Evolutionary conservation across 2,113 vertebrate species (phyloP).

Genomic region (Penelope pileata): DNA sequence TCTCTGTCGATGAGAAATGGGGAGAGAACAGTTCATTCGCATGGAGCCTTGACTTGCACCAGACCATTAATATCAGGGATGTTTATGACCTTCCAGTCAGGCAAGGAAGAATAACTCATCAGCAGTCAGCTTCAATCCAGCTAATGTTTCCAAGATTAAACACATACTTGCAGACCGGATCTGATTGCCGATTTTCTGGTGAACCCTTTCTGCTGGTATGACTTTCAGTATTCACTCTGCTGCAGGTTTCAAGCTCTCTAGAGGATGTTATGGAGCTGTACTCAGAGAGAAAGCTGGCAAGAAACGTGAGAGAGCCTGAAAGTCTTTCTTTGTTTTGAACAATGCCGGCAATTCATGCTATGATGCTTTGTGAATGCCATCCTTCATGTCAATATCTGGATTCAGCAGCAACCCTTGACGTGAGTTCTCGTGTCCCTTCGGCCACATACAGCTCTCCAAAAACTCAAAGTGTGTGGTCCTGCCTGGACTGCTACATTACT

Average conservation of each 20-base stretch:
- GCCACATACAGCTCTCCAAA: not conserved
- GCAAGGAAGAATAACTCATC: constrained; percentile 45
- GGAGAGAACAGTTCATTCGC: not conserved
- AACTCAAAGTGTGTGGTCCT: not conserved
- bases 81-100: constrained; percentile 57
- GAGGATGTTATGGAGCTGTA: not conserved
- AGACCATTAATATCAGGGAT: constrained; percentile 19
- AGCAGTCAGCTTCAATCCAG: constrained; percentile 28
- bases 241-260: not conserved
- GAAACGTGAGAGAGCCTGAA: not conserved
- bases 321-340: not conserved
- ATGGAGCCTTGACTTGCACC: constrained; percentile 36
- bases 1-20: constrained; percentile 18
- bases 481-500: not conserved
- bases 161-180: not conserved
- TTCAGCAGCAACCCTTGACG: not conserved
- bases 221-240: not conserved
- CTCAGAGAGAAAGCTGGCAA: not conserved
- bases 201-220: not conserved
- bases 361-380: not conserved
- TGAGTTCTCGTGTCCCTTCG: not conserved
- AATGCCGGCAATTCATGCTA: not conserved
- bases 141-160: constrained; percentile 18
- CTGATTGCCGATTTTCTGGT: not conserved
- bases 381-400: not conserved